A percentile compares a stretch with the other conserved stretches of the same genome.
Evolutionary conservation across 2,113 vertebrate species (phyloP).

Genomic region (Ptilorrhoa leucosticta): DNA sequence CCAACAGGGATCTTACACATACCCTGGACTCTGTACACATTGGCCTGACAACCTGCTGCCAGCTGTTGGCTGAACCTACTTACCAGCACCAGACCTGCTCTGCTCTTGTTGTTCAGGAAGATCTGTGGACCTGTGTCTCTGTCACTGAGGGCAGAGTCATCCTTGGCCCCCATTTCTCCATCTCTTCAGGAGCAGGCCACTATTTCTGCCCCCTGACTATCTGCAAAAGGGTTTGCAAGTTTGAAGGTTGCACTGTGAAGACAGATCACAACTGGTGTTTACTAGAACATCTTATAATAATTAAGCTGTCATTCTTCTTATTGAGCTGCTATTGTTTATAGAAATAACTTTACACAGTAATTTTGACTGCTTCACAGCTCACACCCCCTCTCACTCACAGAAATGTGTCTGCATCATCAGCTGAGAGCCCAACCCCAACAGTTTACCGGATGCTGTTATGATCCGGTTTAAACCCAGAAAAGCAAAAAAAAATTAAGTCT

Average conservation of each 20-base stretch:
- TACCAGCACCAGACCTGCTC: not conserved
- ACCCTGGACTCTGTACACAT: not conserved
- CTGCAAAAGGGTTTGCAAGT: not conserved
- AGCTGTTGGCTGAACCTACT: not conserved
- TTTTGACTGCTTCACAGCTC: not conserved
- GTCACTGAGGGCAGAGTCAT: not conserved
- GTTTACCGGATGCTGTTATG: no score
- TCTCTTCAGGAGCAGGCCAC: not conserved
- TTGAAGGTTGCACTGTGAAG: not conserved
- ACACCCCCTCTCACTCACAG: accelerated
- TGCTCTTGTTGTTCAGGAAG: not conserved
- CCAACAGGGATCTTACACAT: not conserved
- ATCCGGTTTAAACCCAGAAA: no score
- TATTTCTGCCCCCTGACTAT: not conserved
- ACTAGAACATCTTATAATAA: not conserved
- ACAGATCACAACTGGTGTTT: not conserved
- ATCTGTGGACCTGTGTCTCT: not conserved
- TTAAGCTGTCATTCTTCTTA: not conserved
- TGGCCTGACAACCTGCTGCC: not conserved
- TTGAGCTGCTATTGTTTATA: not conserved
- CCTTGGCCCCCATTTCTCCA: not conserved
- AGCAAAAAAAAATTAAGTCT: no score
- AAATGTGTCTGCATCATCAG: not conserved
- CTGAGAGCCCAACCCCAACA: not conserved
- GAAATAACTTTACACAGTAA: not conserved